Percentiles rank a stretch among this genome's conserved stretches.
These are phyloP conservation scores for Anthrax anthrax DNA, from an alignment of 2,888 invertebrate species.

Conservation along the genomic window DNA sequence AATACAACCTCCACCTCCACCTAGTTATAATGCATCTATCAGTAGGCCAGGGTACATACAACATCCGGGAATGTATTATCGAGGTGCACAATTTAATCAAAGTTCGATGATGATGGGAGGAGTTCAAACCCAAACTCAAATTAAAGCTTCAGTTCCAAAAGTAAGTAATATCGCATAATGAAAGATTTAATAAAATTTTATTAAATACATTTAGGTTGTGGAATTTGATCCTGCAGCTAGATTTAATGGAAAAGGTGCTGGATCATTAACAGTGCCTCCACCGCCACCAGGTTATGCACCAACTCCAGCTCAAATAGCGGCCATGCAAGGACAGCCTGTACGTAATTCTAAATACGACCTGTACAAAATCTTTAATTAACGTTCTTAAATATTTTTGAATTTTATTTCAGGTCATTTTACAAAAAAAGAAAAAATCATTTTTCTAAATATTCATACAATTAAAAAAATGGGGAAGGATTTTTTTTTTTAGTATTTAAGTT, in stretches of 20 bases:
- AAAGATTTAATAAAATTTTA: background rate
- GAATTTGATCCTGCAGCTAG: conserved; percentile 16
- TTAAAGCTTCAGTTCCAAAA: too few relatives aligned
- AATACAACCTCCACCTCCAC: conserved; percentile 5
- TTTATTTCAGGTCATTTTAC: conserved; percentile 3
- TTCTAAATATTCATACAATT: too few relatives aligned
- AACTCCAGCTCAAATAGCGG: conserved; percentile 29
- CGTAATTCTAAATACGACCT: conserved; percentile 11
- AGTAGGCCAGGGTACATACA: too few relatives aligned
- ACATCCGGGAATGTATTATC: too few relatives aligned
- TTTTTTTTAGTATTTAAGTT: too few relatives aligned
- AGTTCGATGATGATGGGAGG: too few relatives aligned
- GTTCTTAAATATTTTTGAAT: background rate
- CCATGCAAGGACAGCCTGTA: conserved; percentile 29
- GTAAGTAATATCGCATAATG: too few relatives aligned
- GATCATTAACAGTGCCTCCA: conserved; percentile 27
- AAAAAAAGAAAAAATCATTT: conserved; percentile 20
- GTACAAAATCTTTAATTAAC: background rate
- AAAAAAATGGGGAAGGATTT: too few relatives aligned
- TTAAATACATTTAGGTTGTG: conserved; percentile 4
- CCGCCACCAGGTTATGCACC: conserved; percentile 32
- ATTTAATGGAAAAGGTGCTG: conserved; percentile 17
- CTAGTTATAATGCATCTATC: background rate
- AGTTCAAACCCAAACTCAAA: background rate
- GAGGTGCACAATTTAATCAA: too few relatives aligned